These are phyloP conservation scores for Bos indicus DNA, from an alignment of 2,113 vertebrate species.

Conservation along the genomic window DNA sequence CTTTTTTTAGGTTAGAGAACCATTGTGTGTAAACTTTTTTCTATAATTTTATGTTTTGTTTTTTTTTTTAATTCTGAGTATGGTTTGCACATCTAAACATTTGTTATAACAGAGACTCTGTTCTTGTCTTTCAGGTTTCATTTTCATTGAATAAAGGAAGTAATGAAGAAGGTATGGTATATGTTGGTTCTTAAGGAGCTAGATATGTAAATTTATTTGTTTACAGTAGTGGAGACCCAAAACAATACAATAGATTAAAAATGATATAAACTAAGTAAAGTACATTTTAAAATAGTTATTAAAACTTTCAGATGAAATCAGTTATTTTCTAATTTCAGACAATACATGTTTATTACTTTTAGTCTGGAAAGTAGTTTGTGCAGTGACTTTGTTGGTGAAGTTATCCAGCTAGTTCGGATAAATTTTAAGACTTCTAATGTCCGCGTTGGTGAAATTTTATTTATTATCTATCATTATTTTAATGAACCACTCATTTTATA, in stretches of 20 bases:
- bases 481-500: conserved; percentile 40
- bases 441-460: background rate
- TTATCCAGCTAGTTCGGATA: background rate
- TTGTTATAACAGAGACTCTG: background rate
- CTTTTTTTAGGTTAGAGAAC: background rate
- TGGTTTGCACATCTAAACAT: background rate
- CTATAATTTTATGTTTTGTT: background rate
- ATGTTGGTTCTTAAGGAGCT: background rate
- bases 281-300: background rate
- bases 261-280: background rate
- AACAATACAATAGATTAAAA: background rate
- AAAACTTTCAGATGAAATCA: background rate
- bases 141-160: conserved; percentile 64
- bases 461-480: background rate
- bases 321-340: background rate
- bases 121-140: conserved; percentile 79
- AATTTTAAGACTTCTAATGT: background rate
- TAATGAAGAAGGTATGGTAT: conserved; percentile 83
- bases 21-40: conserved; percentile 3
- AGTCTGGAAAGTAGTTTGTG: background rate
- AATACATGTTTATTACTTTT: background rate
- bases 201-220: background rate
- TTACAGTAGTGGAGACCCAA: conserved; percentile 1
- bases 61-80: background rate
- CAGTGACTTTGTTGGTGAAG: background rate